phyloP scores from a whole-genome alignment of 1,140 invertebrate genomes.

The Homalodisca vitripennis region DNA sequence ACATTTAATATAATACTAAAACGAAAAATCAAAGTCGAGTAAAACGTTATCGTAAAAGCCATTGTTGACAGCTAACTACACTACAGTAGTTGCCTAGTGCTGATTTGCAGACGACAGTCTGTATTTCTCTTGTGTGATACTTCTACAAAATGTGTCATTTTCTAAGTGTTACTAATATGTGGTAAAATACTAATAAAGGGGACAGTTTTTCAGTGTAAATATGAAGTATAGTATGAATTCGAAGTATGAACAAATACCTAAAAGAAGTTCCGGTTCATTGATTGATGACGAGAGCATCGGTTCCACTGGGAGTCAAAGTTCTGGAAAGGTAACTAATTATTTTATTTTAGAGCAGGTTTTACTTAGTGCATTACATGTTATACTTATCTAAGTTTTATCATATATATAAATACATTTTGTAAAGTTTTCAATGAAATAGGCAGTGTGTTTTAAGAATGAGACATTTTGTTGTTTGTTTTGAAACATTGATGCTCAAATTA shows the following conservation, averaged over 20 bases:
- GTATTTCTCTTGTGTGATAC: not conserved
- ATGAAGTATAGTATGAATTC: constrained; percentile 40
- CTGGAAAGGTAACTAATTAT: constrained; percentile 32
- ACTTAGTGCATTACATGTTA: too few relatives aligned
- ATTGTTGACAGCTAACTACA: not conserved
- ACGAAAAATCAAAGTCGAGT: not conserved
- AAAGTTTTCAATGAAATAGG: too few relatives aligned
- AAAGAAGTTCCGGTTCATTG: constrained; percentile 34
- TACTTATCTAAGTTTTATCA: too few relatives aligned
- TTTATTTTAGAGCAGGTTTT: too few relatives aligned
- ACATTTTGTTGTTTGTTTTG: too few relatives aligned
- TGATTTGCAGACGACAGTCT: not conserved
- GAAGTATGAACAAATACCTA: constrained; percentile 38
- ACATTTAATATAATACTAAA: too few relatives aligned
- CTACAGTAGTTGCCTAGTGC: not conserved
- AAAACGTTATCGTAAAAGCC: not conserved
- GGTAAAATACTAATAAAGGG: not conserved
- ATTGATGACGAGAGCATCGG: constrained; percentile 37
- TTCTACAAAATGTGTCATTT: not conserved
- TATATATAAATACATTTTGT: too few relatives aligned
- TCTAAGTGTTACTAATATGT: not conserved
- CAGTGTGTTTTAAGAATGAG: too few relatives aligned
- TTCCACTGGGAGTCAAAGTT: constrained; percentile 32
- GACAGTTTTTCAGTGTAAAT: constrained; percentile 4
- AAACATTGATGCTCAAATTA: too few relatives aligned